phyloP scores from a whole-genome alignment of 1,140 invertebrate species.

The Euglossa dilemma region DNA sequence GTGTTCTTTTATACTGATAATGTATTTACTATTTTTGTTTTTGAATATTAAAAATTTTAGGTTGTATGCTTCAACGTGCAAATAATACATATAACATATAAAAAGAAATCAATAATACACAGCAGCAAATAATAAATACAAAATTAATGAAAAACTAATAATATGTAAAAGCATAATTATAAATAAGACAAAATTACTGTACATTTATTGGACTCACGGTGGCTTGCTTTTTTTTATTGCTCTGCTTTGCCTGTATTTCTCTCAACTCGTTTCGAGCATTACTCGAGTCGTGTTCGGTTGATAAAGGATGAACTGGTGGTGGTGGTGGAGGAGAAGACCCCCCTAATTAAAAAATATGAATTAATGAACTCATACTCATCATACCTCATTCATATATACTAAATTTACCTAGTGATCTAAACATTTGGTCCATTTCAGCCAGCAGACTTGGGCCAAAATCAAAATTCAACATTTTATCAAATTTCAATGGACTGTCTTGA shows the following conservation, averaged over 20 bases:
- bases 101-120: conserved; percentile 48
- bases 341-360: conserved; percentile 49
- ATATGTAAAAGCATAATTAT: conserved; percentile 54
- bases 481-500: conserved; percentile 79
- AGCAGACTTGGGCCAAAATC: conserved; percentile 96
- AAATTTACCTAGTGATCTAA: conserved; percentile 86
- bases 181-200: conserved; percentile 75
- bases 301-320: conserved; percentile 78
- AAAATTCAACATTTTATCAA: conserved; percentile 84
- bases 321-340: conserved; percentile 78
- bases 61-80: conserved; percentile 28
- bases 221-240: conserved; percentile 89
- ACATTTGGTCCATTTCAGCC: conserved; percentile 98
- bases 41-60: conserved; percentile 14
- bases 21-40: background rate
- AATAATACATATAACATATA: conserved; percentile 40
- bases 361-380: background rate
- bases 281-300: conserved; percentile 86
- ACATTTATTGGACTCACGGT: conserved; percentile 85
- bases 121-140: conserved; percentile 58
- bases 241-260: conserved; percentile 86
- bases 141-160: conserved; percentile 24
- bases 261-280: conserved; percentile 89
- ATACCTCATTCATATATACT: background rate
- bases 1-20: background rate